Conservation (phyloP, 2,888 invertebrate species). For the Heteromyza rotundicornis region DNA sequence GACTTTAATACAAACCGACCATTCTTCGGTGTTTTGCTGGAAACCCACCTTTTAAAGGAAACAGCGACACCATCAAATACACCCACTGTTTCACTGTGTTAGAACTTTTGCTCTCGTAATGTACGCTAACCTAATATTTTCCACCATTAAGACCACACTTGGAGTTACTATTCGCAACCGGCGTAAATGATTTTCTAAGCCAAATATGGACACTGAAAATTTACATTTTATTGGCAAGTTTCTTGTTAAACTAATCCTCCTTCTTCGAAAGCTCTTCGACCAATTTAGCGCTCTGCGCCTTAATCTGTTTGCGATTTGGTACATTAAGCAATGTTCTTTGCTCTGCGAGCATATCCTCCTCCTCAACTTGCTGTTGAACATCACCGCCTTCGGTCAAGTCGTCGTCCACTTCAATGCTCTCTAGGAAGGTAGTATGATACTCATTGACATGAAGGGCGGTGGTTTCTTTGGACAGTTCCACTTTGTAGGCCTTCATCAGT, state of each 20-base stretch:
- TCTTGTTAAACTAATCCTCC: conserved; percentile 52
- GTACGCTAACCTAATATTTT: too few species aligned
- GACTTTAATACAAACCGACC: too few species aligned
- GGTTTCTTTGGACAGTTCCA: conserved; percentile 29
- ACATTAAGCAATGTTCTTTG: conserved; percentile 43
- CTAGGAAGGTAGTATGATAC: conserved; percentile 47
- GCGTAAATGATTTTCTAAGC: too few species aligned
- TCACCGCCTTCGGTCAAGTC: conserved; percentile 27
- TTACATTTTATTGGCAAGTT: too few species aligned
- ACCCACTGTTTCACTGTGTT: too few species aligned
- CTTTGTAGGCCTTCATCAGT: conserved; percentile 45
- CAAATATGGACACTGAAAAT: too few species aligned
- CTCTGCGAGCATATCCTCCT: conserved; percentile 41
- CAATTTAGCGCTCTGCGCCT: conserved; percentile 54
- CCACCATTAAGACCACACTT: too few species aligned
- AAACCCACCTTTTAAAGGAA: too few species aligned
- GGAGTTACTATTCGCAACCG: too few species aligned
- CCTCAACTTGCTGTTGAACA: conserved; percentile 28
- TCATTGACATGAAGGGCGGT: conserved; percentile 38
- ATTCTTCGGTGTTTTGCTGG: too few species aligned
- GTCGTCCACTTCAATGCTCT: conserved; percentile 14
- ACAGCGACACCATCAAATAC: too few species aligned
- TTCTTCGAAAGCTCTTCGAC: conserved; percentile 56
- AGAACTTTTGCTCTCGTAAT: too few species aligned
- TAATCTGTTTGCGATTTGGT: conserved; percentile 56